phyloP scores from a whole-genome alignment of 1,140 invertebrate genomes.

The Bombus superbus region DNA sequence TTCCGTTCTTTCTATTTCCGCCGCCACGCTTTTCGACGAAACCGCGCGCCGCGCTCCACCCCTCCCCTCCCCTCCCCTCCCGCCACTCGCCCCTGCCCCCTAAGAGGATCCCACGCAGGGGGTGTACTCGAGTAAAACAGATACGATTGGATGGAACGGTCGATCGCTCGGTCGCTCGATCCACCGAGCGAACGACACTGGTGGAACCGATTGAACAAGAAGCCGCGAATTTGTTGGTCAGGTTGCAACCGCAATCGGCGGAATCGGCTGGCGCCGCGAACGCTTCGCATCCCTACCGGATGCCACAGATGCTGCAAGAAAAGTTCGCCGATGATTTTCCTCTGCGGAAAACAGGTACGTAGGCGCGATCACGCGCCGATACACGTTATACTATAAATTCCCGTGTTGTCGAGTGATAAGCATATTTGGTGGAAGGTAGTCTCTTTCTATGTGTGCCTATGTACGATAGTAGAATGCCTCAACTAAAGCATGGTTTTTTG shows the following conservation, averaged over 20 bases:
- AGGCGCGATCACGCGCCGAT: neutral
- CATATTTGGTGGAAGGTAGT: conserved; percentile 58
- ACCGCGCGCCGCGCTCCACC: too few species aligned
- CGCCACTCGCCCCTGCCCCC: fast-evolving
- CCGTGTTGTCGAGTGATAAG: conserved; percentile 50
- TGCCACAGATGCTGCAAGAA: conserved; percentile 84
- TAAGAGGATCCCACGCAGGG: neutral
- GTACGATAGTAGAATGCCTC: conserved; percentile 77
- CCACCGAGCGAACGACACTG: conserved; percentile 2
- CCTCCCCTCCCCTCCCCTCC: too few species aligned
- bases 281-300: conserved; percentile 87
- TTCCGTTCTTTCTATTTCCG: neutral
- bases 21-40: neutral
- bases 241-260: conserved; percentile 80
- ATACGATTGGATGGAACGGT: neutral
- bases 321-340: conserved; percentile 90
- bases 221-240: conserved; percentile 45
- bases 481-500: conserved; percentile 80
- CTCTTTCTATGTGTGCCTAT: conserved; percentile 58
- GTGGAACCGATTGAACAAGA: conserved; percentile 43
- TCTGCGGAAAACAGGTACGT: conserved; percentile 95
- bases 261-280: conserved; percentile 81
- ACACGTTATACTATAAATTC: conserved; percentile 1
- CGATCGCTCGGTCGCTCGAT: neutral
- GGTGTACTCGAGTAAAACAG: neutral